Conservation (phyloP, 1,140 invertebrate species). For the Formica selysi region DNA sequence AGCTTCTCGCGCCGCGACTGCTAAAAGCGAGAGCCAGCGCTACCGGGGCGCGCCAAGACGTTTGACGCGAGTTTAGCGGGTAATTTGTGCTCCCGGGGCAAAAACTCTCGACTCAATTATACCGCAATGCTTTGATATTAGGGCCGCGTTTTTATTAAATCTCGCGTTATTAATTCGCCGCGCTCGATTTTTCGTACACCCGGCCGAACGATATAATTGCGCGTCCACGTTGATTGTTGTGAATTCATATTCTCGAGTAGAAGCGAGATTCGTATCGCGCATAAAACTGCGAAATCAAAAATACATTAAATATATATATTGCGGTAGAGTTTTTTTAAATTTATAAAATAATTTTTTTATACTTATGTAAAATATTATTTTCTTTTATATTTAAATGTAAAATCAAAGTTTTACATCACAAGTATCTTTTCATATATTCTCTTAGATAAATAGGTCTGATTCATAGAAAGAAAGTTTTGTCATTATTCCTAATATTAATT, state of each 20-base stretch:
- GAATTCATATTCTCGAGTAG: constrained; percentile 16
- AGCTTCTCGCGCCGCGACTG: constrained; percentile 52
- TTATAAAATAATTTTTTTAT: too few species aligned
- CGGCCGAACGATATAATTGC: constrained; percentile 50
- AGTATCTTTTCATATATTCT: not conserved
- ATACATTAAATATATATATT: not conserved
- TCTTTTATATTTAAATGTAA: not conserved
- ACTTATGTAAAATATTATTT: too few species aligned
- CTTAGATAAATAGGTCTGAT: not conserved
- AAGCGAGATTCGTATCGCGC: not conserved
- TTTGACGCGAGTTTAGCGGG: constrained; percentile 56
- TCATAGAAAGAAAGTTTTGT: not conserved
- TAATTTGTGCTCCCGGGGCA: constrained; percentile 60
- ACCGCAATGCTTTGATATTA: constrained; percentile 63
- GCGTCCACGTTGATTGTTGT: constrained; percentile 38
- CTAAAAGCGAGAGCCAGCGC: constrained; percentile 49
- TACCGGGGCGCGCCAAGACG: constrained; percentile 58
- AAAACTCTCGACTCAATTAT: constrained; percentile 67
- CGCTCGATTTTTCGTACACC: constrained; percentile 49
- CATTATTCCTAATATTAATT: not conserved
- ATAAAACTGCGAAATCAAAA: not conserved
- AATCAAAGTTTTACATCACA: not conserved
- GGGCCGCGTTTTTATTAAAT: constrained; percentile 60
- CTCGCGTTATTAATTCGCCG: constrained; percentile 62
- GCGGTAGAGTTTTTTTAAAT: too few species aligned